A percentile compares a stretch with the other conserved stretches of the same genome.
These are phyloP conservation scores for Agrypnia vestita DNA, from an alignment of 1,140 invertebrate species.

Conservation along the genomic window DNA sequence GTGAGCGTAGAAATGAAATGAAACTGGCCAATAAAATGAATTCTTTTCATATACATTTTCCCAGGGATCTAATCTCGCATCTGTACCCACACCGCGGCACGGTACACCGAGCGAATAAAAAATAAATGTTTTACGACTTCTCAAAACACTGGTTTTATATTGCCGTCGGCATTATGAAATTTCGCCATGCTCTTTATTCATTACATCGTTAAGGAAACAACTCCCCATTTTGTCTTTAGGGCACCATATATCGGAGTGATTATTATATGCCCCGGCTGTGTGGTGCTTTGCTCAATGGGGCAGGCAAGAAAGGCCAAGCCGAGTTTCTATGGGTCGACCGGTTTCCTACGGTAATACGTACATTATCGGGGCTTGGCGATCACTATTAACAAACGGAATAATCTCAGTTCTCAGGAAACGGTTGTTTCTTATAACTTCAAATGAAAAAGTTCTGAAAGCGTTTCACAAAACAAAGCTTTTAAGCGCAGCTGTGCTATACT, in stretches of 20 bases:
- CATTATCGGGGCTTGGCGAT: conserved; percentile 36
- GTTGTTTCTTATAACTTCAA: conserved; percentile 39
- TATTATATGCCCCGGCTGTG: conserved; percentile 12
- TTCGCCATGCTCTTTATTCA: conserved; percentile 21
- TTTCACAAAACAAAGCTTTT: conserved; percentile 6
- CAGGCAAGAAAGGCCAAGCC: conserved; percentile 22
- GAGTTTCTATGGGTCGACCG: conserved; percentile 7
- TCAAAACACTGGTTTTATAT: conserved; percentile 14
- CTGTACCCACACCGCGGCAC: conserved; percentile 1
- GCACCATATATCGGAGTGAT: conserved; percentile 37
- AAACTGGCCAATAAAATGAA: conserved; percentile 1
- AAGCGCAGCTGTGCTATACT: not conserved
- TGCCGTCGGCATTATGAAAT: conserved; percentile 18
- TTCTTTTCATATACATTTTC: conserved; percentile 5
- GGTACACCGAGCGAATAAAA: not conserved
- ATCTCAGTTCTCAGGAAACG: conserved; percentile 15
- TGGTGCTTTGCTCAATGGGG: conserved; percentile 34
- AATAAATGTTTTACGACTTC: conserved; percentile 11
- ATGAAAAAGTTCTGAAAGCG: conserved; percentile 11
- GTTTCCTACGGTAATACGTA: conserved; percentile 17
- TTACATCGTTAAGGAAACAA: conserved; percentile 30
- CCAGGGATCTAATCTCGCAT: conserved; percentile 32
- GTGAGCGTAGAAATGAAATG: not conserved
- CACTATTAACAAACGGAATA: conserved; percentile 35
- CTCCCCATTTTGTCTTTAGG: conserved; percentile 38